phyloP scores from a whole-genome alignment of 2,888 invertebrate genomes.

The Cataglyphis altisquamis region DNA sequence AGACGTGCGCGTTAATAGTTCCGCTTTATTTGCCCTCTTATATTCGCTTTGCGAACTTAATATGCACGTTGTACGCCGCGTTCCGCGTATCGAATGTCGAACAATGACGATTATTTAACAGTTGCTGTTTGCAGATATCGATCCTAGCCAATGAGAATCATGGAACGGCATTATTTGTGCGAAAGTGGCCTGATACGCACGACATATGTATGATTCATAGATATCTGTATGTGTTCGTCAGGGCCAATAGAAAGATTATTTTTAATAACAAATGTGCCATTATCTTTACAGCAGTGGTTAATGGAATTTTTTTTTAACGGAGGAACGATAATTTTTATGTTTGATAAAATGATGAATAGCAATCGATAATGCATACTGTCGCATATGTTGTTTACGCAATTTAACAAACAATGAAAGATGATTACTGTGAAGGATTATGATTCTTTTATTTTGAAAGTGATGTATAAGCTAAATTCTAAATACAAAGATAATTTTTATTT shows the following conservation, averaged over 20 bases:
- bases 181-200: conserved; percentile 35
- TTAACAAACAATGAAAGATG: not conserved
- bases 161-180: conserved; percentile 13
- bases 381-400: not conserved
- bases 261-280: conserved; percentile 9
- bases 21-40: conserved; percentile 27
- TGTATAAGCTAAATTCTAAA: not conserved
- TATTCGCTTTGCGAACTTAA: conserved; percentile 11
- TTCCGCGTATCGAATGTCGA: conserved; percentile 39
- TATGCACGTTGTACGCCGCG: not conserved
- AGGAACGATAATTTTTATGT: not conserved
- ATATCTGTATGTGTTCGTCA: not conserved
- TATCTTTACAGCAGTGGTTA: not conserved
- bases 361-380: not conserved
- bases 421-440: not conserved
- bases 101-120: conserved; percentile 53
- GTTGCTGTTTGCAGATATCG: conserved; percentile 31
- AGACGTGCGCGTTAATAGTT: conserved; percentile 13
- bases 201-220: conserved; percentile 41
- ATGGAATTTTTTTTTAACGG: not conserved
- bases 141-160: conserved; percentile 1
- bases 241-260: conserved; percentile 15
- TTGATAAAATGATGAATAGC: not conserved
- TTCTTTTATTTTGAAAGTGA: not conserved
- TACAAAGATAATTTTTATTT: not conserved